phyloP scores from a whole-genome alignment of 2,888 invertebrate genomes.

The Polietes domitor region DNA sequence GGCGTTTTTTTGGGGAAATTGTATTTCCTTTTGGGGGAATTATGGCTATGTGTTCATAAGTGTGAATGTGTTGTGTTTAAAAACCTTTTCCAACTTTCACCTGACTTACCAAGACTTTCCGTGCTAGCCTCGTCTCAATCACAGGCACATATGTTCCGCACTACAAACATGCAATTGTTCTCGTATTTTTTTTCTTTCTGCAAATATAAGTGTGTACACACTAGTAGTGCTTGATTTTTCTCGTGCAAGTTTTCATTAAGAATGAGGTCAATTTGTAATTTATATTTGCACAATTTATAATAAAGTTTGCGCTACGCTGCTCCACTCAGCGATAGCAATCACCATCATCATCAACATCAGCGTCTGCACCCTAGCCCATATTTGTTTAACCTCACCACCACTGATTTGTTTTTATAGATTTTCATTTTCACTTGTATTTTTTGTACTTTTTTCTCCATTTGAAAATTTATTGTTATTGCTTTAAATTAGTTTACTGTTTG shows the following conservation, averaged over 20 bases:
- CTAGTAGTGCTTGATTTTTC: not conserved
- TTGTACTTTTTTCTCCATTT: constrained; percentile 13
- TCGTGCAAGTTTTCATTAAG: constrained; percentile 39
- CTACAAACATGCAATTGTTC: not conserved
- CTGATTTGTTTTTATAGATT: constrained; percentile 42
- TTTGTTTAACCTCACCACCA: constrained; percentile 31
- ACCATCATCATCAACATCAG: not conserved
- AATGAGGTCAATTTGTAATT: constrained; percentile 58
- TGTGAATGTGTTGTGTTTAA: too few relatives aligned
- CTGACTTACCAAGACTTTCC: not conserved
- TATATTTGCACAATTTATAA: constrained; percentile 47
- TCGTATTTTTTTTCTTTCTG: constrained; percentile 1
- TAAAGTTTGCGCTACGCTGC: constrained; percentile 35
- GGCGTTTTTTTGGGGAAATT: too few relatives aligned
- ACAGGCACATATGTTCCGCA: not conserved
- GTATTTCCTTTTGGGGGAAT: too few relatives aligned
- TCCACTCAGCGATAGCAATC: not conserved
- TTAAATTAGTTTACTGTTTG: constrained; percentile 51
- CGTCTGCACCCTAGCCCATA: not conserved
- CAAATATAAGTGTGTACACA: not conserved
- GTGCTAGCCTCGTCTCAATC: not conserved
- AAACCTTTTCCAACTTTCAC: too few relatives aligned
- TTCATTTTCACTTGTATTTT: constrained; percentile 24
- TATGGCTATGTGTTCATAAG: too few relatives aligned
- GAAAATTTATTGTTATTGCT: constrained; percentile 63